Evolutionary conservation across 2,888 invertebrate genomes (phyloP).

Genomic region (Plutella xylostella): DNA sequence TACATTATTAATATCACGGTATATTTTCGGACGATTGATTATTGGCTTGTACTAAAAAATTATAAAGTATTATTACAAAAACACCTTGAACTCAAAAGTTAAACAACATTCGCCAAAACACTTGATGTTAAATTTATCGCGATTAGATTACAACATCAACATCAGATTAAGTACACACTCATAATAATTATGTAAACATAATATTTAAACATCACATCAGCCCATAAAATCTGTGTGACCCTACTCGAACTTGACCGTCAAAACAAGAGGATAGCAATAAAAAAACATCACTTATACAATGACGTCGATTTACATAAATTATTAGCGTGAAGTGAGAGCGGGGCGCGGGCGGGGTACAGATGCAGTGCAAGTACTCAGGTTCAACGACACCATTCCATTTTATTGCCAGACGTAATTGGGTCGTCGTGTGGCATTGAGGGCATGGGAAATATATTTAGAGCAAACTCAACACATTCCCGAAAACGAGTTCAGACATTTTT

Average conservation of each 20-base stretch:
- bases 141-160: too few species aligned
- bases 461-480: conserved; percentile 3
- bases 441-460: conserved; percentile 42
- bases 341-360: background rate
- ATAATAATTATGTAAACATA: conserved; percentile 2
- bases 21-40: too few species aligned
- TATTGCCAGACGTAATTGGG: conserved; percentile 63
- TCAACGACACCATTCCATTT: conserved; percentile 64
- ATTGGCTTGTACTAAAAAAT: too few species aligned
- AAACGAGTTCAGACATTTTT: too few species aligned
- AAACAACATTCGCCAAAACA: too few species aligned
- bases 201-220: background rate
- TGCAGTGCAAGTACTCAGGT: conserved; percentile 44
- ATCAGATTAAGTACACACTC: too few species aligned
- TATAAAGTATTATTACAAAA: too few species aligned
- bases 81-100: too few species aligned
- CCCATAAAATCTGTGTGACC: conserved; percentile 1
- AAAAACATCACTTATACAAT: conserved; percentile 59
- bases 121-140: too few species aligned
- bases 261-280: conserved; percentile 56
- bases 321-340: conserved; percentile 38
- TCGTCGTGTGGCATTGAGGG: conserved; percentile 47
- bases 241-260: conserved; percentile 59
- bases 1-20: too few species aligned
- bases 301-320: conserved; percentile 67